Conservation (phyloP, 2,113 vertebrate genomes). For the Nothoprocta perdicaria region DNA sequence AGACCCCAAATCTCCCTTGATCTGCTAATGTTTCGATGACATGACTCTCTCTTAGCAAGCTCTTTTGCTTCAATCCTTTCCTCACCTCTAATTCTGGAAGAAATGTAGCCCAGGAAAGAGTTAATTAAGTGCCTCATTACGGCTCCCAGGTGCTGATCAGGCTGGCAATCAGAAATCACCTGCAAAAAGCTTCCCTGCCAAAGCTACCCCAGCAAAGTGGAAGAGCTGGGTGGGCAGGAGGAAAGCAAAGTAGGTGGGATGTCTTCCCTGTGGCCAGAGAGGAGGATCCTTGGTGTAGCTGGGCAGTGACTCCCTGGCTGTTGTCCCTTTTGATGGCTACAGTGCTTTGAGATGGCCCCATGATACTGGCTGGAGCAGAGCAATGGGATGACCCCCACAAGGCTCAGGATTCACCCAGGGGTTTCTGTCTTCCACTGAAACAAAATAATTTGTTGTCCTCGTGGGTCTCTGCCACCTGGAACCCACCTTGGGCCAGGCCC, state of each 20-base stretch:
- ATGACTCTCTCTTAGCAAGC: background rate
- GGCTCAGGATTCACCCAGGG: background rate
- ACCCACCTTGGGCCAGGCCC: rapidly evolving
- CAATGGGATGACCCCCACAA: rapidly evolving
- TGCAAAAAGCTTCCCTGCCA: background rate
- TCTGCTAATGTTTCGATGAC: background rate
- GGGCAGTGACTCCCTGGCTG: background rate
- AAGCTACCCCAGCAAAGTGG: background rate
- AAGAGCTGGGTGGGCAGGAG: background rate
- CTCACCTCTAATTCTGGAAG: background rate
- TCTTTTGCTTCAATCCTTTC: background rate
- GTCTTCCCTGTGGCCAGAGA: rapidly evolving
- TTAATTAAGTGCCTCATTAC: background rate
- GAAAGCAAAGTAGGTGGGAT: background rate
- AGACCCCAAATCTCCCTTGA: too few relatives aligned
- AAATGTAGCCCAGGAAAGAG: rapidly evolving
- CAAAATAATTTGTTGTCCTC: background rate
- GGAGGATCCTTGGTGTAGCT: rapidly evolving
- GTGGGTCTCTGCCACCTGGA: background rate
- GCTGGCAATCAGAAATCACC: background rate
- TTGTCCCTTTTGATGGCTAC: background rate
- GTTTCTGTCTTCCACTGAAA: background rate
- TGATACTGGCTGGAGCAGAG: background rate
- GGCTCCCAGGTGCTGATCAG: background rate
- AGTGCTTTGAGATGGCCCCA: background rate